Evolutionary conservation across 2,797 vertebrate genomes (phyloP).

Genomic region (Lepus oiostolus): DNA sequence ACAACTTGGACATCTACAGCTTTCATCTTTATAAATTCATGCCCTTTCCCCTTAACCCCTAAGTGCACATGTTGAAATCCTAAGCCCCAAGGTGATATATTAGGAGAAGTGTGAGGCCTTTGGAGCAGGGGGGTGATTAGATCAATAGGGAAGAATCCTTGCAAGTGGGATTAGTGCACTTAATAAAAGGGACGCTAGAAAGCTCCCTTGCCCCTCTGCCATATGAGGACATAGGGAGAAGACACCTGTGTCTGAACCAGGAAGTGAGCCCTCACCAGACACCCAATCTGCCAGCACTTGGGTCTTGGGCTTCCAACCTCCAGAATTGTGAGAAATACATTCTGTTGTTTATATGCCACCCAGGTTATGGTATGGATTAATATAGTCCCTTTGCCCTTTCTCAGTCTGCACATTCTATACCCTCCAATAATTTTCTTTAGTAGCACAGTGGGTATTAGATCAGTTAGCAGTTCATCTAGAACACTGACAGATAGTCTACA

Average conservation of each 20-base stretch:
- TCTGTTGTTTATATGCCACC: background rate
- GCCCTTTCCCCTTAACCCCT: background rate
- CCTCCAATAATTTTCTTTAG: background rate
- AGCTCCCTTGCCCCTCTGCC: background rate
- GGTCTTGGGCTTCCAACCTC: background rate
- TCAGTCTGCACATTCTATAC: background rate
- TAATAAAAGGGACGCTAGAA: background rate
- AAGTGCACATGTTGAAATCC: background rate
- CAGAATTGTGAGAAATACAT: background rate
- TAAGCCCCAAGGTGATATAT: background rate
- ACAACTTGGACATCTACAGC: slow-evolving; percentile 1
- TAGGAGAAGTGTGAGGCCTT: background rate
- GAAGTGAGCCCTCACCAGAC: background rate
- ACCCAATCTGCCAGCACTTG: background rate
- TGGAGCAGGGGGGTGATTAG: background rate
- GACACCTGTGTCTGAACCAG: background rate
- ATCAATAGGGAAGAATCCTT: background rate
- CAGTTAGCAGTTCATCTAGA: background rate
- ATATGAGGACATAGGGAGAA: background rate
- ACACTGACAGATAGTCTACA: background rate
- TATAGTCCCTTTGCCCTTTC: background rate
- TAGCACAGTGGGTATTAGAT: background rate
- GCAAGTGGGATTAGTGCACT: background rate
- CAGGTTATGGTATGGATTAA: background rate
- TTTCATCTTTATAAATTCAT: slow-evolving; percentile 5